Base-by-base conservation (phyloP, 2,113 vertebrate species). In the Myrmecobius fasciatus region DNA sequence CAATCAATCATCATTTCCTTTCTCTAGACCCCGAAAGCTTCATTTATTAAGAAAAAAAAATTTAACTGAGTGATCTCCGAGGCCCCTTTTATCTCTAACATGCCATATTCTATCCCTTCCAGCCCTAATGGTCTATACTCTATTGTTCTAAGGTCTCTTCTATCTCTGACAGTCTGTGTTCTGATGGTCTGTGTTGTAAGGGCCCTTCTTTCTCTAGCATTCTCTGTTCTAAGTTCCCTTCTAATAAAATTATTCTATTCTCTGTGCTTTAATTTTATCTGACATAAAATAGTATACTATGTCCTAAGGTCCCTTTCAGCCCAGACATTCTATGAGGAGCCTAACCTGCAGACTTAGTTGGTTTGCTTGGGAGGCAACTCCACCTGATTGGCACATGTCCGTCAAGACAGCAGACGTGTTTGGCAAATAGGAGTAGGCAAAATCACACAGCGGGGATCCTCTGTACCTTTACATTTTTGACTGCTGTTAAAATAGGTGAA, bases 241-340 rank as follows among this genome's bases (percentile, higher is more conserved):
- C 60, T 14, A 67, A 36, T 4, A 67, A 67, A n/a, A 36, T n/a
- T 67, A 67, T 36, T 67, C 60, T 67, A 36, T 4, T n/a, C 2
- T n/a, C 36, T 43, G 6, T 43, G 20, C 22, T 83, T 5, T 83
- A 83, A 43, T 7, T 2, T 83, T 83, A n/a, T 43, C n/a, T 43
- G 67, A 83, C 67, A 43, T 83, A 83, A 83, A 83, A 83, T 43
- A 83, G 67, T 8, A 83, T 43, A 8, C 67, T 83, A 22, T 22
- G n/a, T 83, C n/a, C n/a, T 75, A 75, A 43, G 20, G 67, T 75
- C 67, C 14, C 67, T 43, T 83, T n/a, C 67, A 83, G 36, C 36
- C 67, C 67, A 43, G 8, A 43, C 67, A 83, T 83, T 43, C 67
- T 83, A 0, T 0, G 25, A 43, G 0, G 0, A 0, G 0, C 0